Percentiles rank a stretch among this genome's conserved stretches.
Evolutionary conservation across 2,888 invertebrate genomes (phyloP).

Genomic region (Rhodophaea formosa): DNA sequence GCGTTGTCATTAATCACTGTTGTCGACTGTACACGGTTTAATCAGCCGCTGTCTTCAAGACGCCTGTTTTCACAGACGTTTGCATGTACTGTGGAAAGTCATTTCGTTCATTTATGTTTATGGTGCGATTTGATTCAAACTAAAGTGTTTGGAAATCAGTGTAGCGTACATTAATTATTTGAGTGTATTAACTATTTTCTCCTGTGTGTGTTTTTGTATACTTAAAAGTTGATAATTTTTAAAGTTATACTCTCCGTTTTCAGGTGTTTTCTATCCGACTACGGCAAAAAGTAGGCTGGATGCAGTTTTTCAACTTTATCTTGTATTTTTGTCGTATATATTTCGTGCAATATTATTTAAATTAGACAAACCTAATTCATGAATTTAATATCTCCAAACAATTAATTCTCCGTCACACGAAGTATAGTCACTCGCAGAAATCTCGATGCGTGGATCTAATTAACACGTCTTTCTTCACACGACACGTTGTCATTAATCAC

Average conservation of each 20-base stretch:
- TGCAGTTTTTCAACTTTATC: too few relatives aligned
- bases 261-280: too few relatives aligned
- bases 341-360: not conserved
- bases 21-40: constrained; percentile 37
- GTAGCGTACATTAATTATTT: too few relatives aligned
- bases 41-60: constrained; percentile 32
- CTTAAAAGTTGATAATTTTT: too few relatives aligned
- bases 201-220: too few relatives aligned
- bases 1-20: constrained; percentile 59
- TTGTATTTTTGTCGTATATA: too few relatives aligned
- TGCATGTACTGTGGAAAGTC: constrained; percentile 4
- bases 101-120: not conserved
- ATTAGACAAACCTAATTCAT: not conserved
- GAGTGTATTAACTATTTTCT: too few relatives aligned
- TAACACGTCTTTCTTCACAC: constrained; percentile 55
- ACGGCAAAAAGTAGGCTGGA: too few relatives aligned
- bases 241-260: too few relatives aligned
- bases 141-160: too few relatives aligned
- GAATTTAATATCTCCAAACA: constrained; percentile 25
- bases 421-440: constrained; percentile 26
- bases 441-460: constrained; percentile 52
- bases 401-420: constrained; percentile 26
- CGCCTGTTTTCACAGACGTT: constrained; percentile 8
- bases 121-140: too few relatives aligned
- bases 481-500: constrained; percentile 60